Evolutionary conservation across 1,140 invertebrate genomes (phyloP), one percentile per base, ranked within the genome.

Genomic region (Drosophila biarmipes): DNA sequence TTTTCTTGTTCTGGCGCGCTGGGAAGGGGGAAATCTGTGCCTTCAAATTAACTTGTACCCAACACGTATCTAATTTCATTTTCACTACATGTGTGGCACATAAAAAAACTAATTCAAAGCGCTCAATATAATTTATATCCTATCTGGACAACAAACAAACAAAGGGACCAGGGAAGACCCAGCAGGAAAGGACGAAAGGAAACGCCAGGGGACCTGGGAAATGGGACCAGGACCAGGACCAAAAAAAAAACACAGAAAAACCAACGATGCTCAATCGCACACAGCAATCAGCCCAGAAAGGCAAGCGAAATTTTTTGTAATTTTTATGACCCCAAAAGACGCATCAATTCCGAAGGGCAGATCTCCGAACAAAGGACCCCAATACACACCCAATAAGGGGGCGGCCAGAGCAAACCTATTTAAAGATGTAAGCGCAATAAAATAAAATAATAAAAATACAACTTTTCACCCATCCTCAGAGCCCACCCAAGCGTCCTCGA

Each of bases 251-350:
- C 1, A 21, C 1, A 24, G 5, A 24, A 24, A 5, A 24, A 24
- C 59, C 35, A 45, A 49, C 49, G 56, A 73, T 64, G 66, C 59
- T 56, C 81, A 81, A 75, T 78, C 75, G 63, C 79, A 79, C 75
- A 84, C 75, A 71, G 67, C 67, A 87, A 89, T 89, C 84, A 67
- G 79, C 46, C 78, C 73, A 75, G 78, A 84, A 89, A 87, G 79
- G 84, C 79, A 58, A 84, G 59, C 57, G 56, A 74, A 79, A 79
- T 82, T 85, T 69, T 69, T 89, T 87, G 82, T 87, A 89, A 87
- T 87, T 87, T 87, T 89, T 89, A 87, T 87, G 82, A 84, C 84
- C 82, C 82, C 82, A 89, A 87, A 89, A 87, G 82, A 87, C 82
- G 87, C 82, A 87, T 87, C 82, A 87, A 87, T 87, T 89, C 79